A percentile compares a stretch with the other conserved stretches of the same genome.
phyloP scores from a whole-genome alignment of 2,797 vertebrate species.

The Diceros bicornis region DNA sequence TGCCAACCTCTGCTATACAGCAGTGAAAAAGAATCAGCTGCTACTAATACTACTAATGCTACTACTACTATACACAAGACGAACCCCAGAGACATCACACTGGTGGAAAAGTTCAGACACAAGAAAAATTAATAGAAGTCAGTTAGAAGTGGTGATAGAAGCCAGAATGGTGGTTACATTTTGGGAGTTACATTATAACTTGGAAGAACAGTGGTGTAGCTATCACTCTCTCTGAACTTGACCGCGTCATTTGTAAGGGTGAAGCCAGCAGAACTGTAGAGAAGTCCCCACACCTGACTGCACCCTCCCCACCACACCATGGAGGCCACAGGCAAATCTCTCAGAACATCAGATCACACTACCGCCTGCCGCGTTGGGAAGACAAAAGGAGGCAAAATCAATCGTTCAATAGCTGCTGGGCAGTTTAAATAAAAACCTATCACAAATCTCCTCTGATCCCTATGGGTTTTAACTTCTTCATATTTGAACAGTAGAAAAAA shows the following conservation, averaged over 20 bases:
- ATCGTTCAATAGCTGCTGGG: background rate
- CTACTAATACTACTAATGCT: background rate
- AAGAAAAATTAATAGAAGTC: constrained; percentile 31
- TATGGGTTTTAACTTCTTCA: background rate
- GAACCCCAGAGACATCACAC: background rate
- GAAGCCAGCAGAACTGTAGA: background rate
- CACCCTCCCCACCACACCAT: background rate
- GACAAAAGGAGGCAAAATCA: constrained; percentile 10
- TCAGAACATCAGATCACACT: background rate
- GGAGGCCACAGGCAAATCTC: background rate
- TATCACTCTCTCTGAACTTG: background rate
- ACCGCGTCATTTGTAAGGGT: background rate
- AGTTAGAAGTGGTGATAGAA: background rate
- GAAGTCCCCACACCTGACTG: background rate
- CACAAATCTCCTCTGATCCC: constrained; percentile 12
- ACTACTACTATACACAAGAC: background rate
- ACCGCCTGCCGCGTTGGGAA: background rate
- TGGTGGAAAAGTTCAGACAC: background rate
- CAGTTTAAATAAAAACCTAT: constrained; percentile 4
- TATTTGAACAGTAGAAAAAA: constrained; percentile 19
- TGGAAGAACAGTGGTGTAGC: background rate
- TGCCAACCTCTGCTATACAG: background rate
- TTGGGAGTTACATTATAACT: background rate
- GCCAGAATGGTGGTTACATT: background rate
- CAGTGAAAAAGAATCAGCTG: background rate